Evolutionary conservation across 2,113 vertebrate species (phyloP).

Genomic region (Mirza zaza): DNA sequence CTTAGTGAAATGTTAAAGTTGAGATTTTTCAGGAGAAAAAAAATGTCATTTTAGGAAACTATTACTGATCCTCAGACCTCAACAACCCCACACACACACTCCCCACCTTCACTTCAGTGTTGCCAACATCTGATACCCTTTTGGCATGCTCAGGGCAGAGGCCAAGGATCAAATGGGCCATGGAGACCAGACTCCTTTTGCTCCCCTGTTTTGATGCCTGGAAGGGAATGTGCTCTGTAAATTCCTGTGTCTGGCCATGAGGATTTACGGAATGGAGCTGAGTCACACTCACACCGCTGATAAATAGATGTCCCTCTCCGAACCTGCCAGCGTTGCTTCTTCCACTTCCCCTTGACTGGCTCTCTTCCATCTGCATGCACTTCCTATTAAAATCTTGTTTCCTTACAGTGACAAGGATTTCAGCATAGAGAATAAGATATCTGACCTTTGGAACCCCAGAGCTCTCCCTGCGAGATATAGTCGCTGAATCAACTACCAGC

Average conservation of each 20-base stretch:
- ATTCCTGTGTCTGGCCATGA: background rate
- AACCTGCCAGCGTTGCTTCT: background rate
- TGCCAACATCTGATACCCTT: background rate
- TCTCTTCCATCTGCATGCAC: background rate
- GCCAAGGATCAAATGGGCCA: background rate
- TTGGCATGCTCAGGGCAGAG: background rate
- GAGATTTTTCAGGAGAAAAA: background rate
- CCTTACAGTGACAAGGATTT: background rate
- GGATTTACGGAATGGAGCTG: background rate
- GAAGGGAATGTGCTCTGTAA: background rate
- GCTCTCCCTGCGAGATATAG: background rate
- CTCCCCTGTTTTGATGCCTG: background rate
- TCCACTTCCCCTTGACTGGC: background rate
- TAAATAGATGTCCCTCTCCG: slow-evolving; percentile 24
- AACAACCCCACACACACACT: fast-evolving
- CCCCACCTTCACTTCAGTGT: fast-evolving
- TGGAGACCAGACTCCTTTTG: background rate
- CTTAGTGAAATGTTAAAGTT: background rate
- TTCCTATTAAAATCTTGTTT: background rate
- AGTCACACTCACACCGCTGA: background rate
- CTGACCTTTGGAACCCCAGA: background rate
- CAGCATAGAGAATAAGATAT: fast-evolving
- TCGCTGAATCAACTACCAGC: background rate
- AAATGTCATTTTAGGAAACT: background rate
- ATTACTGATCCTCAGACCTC: background rate